Percentiles rank a stretch among this genome's conserved stretches.
Conservation (phyloP, 2,797 vertebrate genomes). For the Neopelma chrysocephalum region DNA sequence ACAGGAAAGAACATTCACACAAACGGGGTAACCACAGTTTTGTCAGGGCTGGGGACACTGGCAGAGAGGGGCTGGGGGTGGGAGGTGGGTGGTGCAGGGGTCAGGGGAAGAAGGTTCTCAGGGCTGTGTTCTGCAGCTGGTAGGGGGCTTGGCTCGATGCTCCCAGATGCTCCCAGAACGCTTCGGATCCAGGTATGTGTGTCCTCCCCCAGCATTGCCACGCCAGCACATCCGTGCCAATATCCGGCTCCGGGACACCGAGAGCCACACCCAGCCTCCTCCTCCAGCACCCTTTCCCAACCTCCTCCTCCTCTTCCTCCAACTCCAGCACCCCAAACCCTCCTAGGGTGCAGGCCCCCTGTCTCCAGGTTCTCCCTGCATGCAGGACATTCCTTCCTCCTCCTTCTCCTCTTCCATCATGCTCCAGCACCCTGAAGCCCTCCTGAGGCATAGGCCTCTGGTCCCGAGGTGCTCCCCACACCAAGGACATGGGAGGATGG, state of each 20-base stretch:
- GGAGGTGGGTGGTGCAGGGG: background rate
- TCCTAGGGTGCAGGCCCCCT: background rate
- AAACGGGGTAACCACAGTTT: background rate
- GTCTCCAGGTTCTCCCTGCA: background rate
- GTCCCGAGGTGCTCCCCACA: fast-evolving
- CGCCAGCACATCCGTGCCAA: conserved; percentile 53
- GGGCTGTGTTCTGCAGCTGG: background rate
- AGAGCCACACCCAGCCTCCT: conserved; percentile 36
- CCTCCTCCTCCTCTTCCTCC: background rate
- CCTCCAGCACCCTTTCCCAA: conserved; percentile 40
- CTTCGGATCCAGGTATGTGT: background rate
- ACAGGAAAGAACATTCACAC: background rate
- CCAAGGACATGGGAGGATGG: too few species aligned
- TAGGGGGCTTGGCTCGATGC: background rate
- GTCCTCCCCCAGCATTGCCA: background rate
- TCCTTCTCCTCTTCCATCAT: background rate
- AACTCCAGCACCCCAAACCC: background rate
- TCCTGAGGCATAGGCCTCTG: fast-evolving
- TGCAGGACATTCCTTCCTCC: background rate
- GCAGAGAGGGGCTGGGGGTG: background rate
- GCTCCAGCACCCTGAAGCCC: background rate
- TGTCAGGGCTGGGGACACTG: background rate
- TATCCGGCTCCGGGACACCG: conserved; percentile 25
- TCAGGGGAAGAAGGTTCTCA: background rate
- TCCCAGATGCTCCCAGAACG: background rate